A percentile compares a stretch with the other conserved stretches of the same genome.
phyloP scores from a whole-genome alignment of 2,888 invertebrate species.

The Lamproptera curius region DNA sequence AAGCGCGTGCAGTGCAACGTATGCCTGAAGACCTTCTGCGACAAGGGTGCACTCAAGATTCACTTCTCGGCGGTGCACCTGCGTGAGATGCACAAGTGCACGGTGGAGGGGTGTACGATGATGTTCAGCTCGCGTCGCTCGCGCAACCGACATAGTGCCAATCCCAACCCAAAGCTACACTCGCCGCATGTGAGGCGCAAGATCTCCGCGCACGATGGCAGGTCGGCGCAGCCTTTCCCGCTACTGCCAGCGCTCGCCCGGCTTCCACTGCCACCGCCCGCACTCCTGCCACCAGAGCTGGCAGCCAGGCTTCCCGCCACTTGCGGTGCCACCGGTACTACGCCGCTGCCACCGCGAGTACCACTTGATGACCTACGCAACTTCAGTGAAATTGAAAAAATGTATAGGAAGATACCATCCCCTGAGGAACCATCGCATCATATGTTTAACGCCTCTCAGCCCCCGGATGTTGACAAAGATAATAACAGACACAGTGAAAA shows the following conservation, averaged over 20 bases:
- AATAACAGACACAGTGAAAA: conserved; percentile 61
- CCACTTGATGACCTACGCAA: conserved; percentile 69
- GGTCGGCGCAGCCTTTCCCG: conserved; percentile 89
- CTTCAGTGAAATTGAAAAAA: conserved; percentile 75
- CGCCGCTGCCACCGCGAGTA: conserved; percentile 74
- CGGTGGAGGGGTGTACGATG: conserved; percentile 98
- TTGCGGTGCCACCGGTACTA: conserved; percentile 46
- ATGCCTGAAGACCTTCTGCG: conserved; percentile 98
- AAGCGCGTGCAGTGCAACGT: conserved; percentile 98
- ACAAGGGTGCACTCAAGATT: conserved; percentile 98
- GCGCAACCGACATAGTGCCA: conserved; percentile 96
- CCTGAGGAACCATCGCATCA: conserved; percentile 52
- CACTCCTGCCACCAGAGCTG: conserved; percentile 80
- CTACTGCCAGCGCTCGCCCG: conserved; percentile 84
- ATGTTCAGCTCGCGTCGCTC: conserved; percentile 98
- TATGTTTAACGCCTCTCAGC: conserved; percentile 57
- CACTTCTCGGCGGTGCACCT: conserved; percentile 99
- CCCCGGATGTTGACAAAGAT: conserved; percentile 54
- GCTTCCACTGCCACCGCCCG: conserved; percentile 83
- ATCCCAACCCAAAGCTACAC: conserved; percentile 97
- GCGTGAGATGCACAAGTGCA: conserved; percentile 99
- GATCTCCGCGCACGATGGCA: conserved; percentile 95
- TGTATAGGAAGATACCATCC: conserved; percentile 68
- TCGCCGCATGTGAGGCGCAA: conserved; percentile 96
- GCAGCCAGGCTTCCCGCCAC: conserved; percentile 57